Percentiles rank a stretch among this genome's conserved stretches.
phyloP scores from a whole-genome alignment of 2,113 vertebrate species.

The Mohoua ochrocephala region DNA sequence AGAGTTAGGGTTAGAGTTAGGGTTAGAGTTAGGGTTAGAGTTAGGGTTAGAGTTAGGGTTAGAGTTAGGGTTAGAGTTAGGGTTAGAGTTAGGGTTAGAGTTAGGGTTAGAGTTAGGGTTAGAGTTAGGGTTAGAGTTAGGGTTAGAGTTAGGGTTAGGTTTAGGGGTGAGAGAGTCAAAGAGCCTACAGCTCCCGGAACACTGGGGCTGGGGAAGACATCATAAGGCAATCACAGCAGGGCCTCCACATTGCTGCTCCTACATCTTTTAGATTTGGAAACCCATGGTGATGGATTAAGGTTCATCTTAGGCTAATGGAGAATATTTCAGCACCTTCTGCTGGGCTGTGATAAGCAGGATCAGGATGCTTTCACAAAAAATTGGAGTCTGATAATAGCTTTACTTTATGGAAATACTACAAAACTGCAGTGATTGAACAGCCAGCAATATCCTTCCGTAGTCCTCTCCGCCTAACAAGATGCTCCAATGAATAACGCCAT shows the following conservation, averaged over 20 bases:
- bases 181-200: too few relatives aligned
- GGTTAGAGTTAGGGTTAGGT: too few relatives aligned
- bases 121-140: too few relatives aligned
- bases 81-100: too few relatives aligned
- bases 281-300: not conserved
- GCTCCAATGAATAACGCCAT: not conserved
- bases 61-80: too few relatives aligned
- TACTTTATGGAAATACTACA: constrained; percentile 42
- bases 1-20: too few relatives aligned
- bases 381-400: constrained; percentile 15
- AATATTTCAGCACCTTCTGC: constrained; percentile 46
- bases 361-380: constrained; percentile 36
- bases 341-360: constrained; percentile 43
- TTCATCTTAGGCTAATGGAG: not conserved
- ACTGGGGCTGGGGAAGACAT: not conserved
- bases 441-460: not conserved
- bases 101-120: too few relatives aligned
- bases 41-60: too few relatives aligned
- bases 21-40: too few relatives aligned
- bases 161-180: too few relatives aligned
- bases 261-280: not conserved
- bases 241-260: not conserved
- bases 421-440: not conserved
- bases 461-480: not conserved
- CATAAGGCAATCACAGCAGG: too few relatives aligned